A percentile compares a stretch with the other conserved stretches of the same genome.
Evolutionary conservation across 2,797 vertebrate species (phyloP).

Genomic region (Trachurus trachurus): DNA sequence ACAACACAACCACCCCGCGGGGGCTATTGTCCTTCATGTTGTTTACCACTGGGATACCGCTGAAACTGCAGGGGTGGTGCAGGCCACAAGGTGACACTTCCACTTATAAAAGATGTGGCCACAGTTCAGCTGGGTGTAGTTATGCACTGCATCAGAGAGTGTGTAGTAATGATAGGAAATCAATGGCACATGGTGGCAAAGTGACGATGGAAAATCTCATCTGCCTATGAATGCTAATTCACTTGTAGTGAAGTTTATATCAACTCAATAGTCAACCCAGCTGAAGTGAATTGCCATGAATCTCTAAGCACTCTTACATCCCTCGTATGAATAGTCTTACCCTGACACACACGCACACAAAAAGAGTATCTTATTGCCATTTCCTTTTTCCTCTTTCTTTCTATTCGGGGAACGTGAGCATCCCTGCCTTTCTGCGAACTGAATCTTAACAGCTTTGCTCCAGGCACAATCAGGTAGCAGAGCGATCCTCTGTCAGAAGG

Average conservation of each 20-base stretch:
- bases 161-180: not conserved
- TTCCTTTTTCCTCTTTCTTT: conserved; percentile 31
- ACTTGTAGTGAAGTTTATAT: not conserved
- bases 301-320: not conserved
- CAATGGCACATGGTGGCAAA: not conserved
- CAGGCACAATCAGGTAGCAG: conserved; percentile 27
- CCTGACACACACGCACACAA: not conserved
- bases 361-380: conserved; percentile 20
- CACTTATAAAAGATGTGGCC: conserved; percentile 18
- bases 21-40: conserved; percentile 72
- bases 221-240: not conserved
- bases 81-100: conserved; percentile 53
- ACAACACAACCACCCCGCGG: conserved; percentile 33
- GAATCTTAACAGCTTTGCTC: conserved; percentile 40
- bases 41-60: conserved; percentile 74
- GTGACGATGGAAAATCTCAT: not conserved
- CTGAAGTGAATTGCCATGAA: conserved; percentile 15
- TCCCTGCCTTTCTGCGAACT: conserved; percentile 18
- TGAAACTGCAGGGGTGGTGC: conserved; percentile 69
- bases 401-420: conserved; percentile 24
- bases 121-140: not conserved
- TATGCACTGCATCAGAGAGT: not conserved
- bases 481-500: conserved; percentile 11
- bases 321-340: conserved; percentile 19
- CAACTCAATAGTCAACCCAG: not conserved